Base-by-base conservation (phyloP, 2,888 invertebrate species). In the Cerastis rubricosa region DNA sequence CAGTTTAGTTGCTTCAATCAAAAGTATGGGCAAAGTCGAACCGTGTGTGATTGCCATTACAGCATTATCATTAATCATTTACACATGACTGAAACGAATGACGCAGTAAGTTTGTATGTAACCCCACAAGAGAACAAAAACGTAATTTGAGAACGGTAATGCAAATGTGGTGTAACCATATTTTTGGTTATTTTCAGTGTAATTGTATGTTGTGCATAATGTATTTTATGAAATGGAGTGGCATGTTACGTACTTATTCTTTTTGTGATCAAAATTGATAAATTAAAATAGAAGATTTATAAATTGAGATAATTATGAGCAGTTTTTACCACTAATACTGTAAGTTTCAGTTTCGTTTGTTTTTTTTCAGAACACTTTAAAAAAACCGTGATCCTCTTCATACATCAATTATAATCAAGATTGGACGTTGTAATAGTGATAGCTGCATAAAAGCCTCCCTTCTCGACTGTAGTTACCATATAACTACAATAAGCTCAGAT, bases 41-140 rank as follows among this genome's bases (percentile, higher is more conserved):
- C 49, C 25, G 57, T 78, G 25, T 76, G 35, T 25, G 43, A 19
- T 12, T 35, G 14, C 57, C 45, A 57, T 51, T 78, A 68, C 25
- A 17, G n/a, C 49, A 57, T 49, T 71, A 74, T 84, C 88, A 91
- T 90, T 85, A 89, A 91, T 90, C 89, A 91, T 90, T 85, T 82
- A 88, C 84, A 88, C 86, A 85, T 84, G 89, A 86, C 86, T 84
- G 87, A 84, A 88, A 87, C 84, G 88, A 90, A 91, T 91, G 90
- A 90, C 88, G 86, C 71, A 72, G 83, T 84, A 80, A 78, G 76
- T 78, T 82, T 77, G 65, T 78, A 70, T 65, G 76, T 67, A 81
- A 86, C 78, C 81, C 74, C 77, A 83, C 87, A 77, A 73, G 49
- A 65, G 67, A 88, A 87, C 80, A 80, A 76, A 79, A 81, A 76